Percentiles rank a stretch among this genome's conserved stretches.
These are phyloP conservation scores for Sebastes fasciatus DNA, from an alignment of 2,113 vertebrate genomes.

Conservation along the genomic window DNA sequence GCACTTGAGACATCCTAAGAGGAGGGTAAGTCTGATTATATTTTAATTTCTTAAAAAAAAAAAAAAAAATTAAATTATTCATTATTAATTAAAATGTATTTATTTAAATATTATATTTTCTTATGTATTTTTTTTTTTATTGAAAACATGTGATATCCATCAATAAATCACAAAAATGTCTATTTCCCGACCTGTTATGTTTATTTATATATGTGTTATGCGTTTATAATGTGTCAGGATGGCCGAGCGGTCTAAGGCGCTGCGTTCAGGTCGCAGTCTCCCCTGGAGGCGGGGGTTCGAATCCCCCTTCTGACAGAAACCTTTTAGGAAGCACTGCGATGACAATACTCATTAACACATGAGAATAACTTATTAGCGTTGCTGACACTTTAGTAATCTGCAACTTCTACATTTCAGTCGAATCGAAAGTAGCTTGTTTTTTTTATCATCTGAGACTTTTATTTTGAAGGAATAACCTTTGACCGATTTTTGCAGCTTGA, in stretches of 20 bases:
- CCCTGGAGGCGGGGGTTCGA: constrained; percentile 84
- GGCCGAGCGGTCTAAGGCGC: constrained; percentile 65
- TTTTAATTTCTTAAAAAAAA: too few relatives aligned
- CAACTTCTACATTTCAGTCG: neutral
- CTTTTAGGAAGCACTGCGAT: neutral
- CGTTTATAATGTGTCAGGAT: constrained; percentile 45
- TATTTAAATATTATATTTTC: too few relatives aligned
- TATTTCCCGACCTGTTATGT: too few relatives aligned
- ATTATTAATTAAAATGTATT: too few relatives aligned
- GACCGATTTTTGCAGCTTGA: neutral
- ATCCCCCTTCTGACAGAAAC: constrained; percentile 81
- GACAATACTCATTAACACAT: neutral
- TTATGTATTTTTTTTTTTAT: too few relatives aligned
- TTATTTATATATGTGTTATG: too few relatives aligned
- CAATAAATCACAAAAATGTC: too few relatives aligned
- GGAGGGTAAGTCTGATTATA: neutral
- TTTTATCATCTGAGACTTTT: neutral
- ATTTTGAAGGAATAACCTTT: neutral
- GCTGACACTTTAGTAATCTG: too few relatives aligned
- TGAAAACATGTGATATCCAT: too few relatives aligned
- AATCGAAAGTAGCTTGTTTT: neutral
- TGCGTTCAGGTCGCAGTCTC: constrained; percentile 84
- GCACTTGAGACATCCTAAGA: neutral
- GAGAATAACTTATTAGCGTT: too few relatives aligned
- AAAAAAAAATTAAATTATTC: too few relatives aligned